Evolutionary conservation across 2,113 vertebrate species (phyloP).

Genomic region (Poeciliopsis prolifica): DNA sequence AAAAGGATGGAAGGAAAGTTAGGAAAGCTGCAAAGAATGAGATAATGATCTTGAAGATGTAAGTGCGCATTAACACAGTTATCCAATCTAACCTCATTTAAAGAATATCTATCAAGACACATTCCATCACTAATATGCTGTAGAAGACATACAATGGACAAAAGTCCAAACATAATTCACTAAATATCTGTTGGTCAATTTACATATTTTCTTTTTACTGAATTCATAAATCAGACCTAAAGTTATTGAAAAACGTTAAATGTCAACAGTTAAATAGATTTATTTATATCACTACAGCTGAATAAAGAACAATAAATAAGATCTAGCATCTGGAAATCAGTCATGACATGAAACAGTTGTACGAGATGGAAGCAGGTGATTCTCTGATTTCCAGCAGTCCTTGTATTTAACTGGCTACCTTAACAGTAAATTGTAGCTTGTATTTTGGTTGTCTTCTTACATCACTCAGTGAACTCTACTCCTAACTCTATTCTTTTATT

Average conservation of each 20-base stretch:
- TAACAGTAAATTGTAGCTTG: background rate
- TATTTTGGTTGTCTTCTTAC: background rate
- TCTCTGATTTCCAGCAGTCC: background rate
- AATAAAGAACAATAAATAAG: background rate
- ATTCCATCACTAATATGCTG: background rate
- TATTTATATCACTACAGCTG: background rate
- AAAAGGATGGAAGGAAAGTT: conserved; percentile 96
- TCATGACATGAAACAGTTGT: background rate
- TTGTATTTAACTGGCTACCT: background rate
- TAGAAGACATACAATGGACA: background rate
- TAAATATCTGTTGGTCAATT: background rate
- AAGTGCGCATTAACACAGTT: conserved; percentile 61
- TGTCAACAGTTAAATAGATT: background rate
- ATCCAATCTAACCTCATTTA: background rate
- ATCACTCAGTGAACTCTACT: background rate
- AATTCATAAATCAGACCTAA: no score
- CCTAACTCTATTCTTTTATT: conserved; percentile 15
- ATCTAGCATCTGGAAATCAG: background rate
- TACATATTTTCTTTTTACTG: no score
- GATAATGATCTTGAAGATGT: conserved; percentile 99
- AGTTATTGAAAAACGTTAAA: no score
- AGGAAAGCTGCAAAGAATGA: conserved; percentile 98
- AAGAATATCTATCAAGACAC: conserved; percentile 4
- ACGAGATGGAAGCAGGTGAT: background rate
- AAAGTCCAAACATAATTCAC: background rate